Evolutionary conservation across 1,140 invertebrate species (phyloP).

Genomic region (Cryptotermes secundus): DNA sequence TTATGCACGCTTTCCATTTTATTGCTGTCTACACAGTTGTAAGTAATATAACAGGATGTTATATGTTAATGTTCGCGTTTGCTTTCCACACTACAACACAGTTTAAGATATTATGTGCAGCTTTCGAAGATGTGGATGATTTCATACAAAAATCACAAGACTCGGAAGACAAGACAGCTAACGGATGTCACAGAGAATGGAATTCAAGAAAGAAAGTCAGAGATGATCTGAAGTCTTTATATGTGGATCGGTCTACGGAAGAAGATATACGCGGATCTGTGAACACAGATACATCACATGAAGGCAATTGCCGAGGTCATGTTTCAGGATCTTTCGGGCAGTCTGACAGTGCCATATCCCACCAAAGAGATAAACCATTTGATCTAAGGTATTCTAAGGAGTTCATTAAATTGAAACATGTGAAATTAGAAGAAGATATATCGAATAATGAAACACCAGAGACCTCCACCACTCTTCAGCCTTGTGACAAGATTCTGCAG

Average conservation of each 20-base stretch:
- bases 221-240: no score
- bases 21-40: neutral
- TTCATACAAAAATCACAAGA: neutral
- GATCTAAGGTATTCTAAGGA: no score
- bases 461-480: no score
- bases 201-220: neutral
- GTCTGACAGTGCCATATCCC: no score
- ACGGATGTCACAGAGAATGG: no score
- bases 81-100: neutral
- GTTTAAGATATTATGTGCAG: conserved; percentile 2
- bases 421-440: no score
- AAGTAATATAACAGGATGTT: neutral
- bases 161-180: no score
- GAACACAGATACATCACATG: neutral
- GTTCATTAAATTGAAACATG: no score
- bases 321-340: no score
- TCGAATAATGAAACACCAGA: no score
- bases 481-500: neutral
- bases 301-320: no score
- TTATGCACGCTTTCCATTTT: neutral
- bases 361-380: no score
- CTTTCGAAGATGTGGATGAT: neutral
- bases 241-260: neutral
- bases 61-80: neutral
- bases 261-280: neutral